Evolutionary conservation across 2,797 vertebrate genomes (phyloP).

Genomic region (Oryzias sinensis): DNA sequence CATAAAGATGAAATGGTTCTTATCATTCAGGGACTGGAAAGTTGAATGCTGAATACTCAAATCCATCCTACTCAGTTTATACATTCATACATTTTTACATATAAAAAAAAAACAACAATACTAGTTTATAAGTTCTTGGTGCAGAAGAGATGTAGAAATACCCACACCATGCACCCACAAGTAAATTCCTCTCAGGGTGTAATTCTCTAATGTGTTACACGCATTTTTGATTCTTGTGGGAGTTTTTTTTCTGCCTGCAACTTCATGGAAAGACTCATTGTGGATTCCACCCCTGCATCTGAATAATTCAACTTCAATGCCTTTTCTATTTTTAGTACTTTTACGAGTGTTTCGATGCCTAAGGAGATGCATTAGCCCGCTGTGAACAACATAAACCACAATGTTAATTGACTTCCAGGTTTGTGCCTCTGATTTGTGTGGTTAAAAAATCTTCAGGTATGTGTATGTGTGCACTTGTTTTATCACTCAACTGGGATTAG

Average conservation of each 20-base stretch:
- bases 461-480: not conserved
- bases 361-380: constrained; percentile 10
- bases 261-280: constrained; percentile 38
- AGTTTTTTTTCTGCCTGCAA: constrained; percentile 18
- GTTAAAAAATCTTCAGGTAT: constrained; percentile 1
- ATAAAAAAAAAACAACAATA: no score
- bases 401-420: constrained; percentile 1
- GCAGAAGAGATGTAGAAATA: not conserved
- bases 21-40: constrained; percentile 1
- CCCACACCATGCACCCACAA: constrained; percentile 10
- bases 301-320: constrained; percentile 70
- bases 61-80: constrained; percentile 10
- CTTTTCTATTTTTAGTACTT: constrained; percentile 63
- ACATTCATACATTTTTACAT: constrained; percentile 14
- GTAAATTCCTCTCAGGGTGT: constrained; percentile 9
- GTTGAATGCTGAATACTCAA: constrained; percentile 8
- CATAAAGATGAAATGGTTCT: constrained; percentile 2
- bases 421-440: constrained; percentile 3
- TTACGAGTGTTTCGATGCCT: constrained; percentile 46
- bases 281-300: constrained; percentile 57
- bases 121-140: no score
- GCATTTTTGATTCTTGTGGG: constrained; percentile 19
- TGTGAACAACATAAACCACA: constrained; percentile 19
- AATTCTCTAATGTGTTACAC: constrained; percentile 25
- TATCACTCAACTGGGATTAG: constrained; percentile 8